Conservation (phyloP, 2,888 invertebrate species). For the Auanema sp. region DNA sequence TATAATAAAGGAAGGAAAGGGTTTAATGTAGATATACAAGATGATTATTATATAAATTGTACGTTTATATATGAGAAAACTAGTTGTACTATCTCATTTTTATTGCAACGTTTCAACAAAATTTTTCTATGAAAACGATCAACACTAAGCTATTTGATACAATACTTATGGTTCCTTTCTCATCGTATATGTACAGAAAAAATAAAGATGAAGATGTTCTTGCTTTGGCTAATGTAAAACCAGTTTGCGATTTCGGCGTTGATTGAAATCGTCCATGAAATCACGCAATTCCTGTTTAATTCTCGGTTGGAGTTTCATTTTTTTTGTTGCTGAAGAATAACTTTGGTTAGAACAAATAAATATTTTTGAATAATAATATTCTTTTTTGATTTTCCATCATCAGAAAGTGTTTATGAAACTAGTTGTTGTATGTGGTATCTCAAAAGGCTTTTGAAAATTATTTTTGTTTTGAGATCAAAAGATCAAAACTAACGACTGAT, state of each 20-base stretch:
- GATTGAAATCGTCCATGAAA: constrained; percentile 34
- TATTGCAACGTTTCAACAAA: constrained; percentile 1
- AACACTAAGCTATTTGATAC: background rate
- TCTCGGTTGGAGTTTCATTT: constrained; percentile 19
- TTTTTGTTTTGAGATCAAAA: constrained; percentile 5
- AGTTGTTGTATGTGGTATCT: too few relatives aligned
- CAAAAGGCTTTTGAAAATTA: too few relatives aligned
- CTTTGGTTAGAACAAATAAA: too few relatives aligned
- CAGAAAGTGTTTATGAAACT: constrained; percentile 2
- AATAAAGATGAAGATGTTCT: background rate
- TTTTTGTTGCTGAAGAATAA: too few relatives aligned
- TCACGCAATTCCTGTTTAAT: constrained; percentile 31
- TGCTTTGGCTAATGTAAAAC: constrained; percentile 6
- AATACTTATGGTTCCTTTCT: constrained; percentile 10
- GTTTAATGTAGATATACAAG: too few relatives aligned
- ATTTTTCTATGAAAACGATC: background rate
- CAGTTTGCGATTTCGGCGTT: constrained; percentile 31
- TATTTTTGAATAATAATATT: too few relatives aligned
- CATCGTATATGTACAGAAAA: too few relatives aligned
- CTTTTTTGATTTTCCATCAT: too few relatives aligned
- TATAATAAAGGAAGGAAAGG: too few relatives aligned
- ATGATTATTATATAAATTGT: too few relatives aligned
- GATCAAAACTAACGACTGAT: constrained; percentile 20
- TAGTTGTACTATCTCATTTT: too few relatives aligned
- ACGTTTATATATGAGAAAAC: too few relatives aligned